Percentiles rank a stretch among this genome's conserved stretches.
These are phyloP conservation scores for Leucoraja ocellata DNA, from an alignment of 2,797 vertebrate species.

Conservation along the genomic window DNA sequence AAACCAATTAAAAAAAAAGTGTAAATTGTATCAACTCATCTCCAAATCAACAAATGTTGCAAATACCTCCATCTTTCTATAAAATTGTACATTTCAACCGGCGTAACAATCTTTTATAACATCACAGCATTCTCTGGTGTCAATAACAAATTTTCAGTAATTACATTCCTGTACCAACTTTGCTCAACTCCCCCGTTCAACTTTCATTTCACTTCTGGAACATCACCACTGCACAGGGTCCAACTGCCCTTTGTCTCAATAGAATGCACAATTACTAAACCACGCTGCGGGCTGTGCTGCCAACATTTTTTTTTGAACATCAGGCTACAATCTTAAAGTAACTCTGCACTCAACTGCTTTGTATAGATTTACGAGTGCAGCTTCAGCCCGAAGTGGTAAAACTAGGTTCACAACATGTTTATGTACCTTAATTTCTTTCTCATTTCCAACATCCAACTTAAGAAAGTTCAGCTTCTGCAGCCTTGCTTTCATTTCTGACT, in stretches of 20 bases:
- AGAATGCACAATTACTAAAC: background rate
- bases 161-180: background rate
- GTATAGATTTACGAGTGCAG: background rate
- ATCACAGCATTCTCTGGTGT: background rate
- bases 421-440: conserved; percentile 51
- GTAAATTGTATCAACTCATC: background rate
- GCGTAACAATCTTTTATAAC: background rate
- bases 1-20: background rate
- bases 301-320: background rate
- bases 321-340: background rate
- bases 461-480: conserved; percentile 67
- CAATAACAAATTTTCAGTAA: background rate
- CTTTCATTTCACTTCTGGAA: background rate
- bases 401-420: background rate
- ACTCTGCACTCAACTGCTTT: background rate
- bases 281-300: too few relatives aligned
- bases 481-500: conserved; percentile 63
- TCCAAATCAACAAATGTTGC: background rate
- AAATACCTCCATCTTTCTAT: background rate
- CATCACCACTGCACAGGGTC: background rate
- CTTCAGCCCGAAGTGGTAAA: background rate
- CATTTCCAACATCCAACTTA: conserved; percentile 57
- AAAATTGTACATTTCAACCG: background rate
- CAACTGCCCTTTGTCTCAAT: background rate
- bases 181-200: background rate